These are phyloP conservation scores for Aquatica leii DNA, from an alignment of 2,888 invertebrate genomes.

Conservation along the genomic window DNA sequence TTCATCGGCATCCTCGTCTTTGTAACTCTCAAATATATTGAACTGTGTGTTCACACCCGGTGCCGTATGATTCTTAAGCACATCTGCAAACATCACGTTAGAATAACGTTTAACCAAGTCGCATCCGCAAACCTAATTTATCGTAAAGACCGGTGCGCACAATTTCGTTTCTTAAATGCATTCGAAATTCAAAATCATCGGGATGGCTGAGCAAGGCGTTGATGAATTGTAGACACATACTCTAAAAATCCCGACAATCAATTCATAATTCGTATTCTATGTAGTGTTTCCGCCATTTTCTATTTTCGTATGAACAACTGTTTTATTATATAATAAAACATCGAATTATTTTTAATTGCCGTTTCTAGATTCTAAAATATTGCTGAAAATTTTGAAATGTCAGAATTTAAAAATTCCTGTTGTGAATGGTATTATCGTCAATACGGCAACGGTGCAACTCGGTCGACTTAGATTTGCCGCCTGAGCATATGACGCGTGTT, in stretches of 20 bases:
- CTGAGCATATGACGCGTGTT: no score
- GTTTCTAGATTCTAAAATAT: no score
- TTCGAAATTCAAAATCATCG: constrained; percentile 91
- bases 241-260: constrained; percentile 68
- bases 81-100: constrained; percentile 59
- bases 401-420: no score
- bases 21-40: constrained; percentile 86
- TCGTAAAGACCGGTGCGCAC: constrained; percentile 93
- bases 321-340: no score
- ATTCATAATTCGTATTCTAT: constrained; percentile 14
- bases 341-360: no score
- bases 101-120: constrained; percentile 8
- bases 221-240: constrained; percentile 90
- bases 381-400: no score
- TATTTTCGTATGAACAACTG: no score
- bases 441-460: no score
- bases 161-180: constrained; percentile 94
- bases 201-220: constrained; percentile 89
- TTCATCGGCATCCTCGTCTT: constrained; percentile 94
- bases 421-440: no score
- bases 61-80: constrained; percentile 72
- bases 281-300: no score
- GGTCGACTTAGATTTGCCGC: no score
- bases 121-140: constrained; percentile 73
- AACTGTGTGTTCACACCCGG: constrained; percentile 84